These are phyloP conservation scores for Chrysolina oricalcia DNA, from an alignment of 2,888 invertebrate genomes.

Conservation along the genomic window DNA sequence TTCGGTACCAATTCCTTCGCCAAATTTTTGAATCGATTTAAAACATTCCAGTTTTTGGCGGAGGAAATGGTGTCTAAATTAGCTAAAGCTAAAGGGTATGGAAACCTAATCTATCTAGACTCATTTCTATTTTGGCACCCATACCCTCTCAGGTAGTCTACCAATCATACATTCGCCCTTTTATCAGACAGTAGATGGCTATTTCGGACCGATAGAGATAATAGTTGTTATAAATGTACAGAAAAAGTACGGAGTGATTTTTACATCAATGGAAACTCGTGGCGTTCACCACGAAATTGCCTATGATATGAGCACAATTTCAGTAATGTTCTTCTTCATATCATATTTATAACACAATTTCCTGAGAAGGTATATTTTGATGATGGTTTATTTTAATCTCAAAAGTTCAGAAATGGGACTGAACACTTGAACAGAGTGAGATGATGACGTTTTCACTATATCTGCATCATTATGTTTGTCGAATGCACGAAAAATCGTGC, in stretches of 20 bases:
- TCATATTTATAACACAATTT: constrained; percentile 24
- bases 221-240: background rate
- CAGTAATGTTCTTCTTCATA: constrained; percentile 22
- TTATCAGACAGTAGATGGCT: constrained; percentile 39
- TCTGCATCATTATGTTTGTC: no score
- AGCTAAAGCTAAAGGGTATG: no score
- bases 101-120: no score
- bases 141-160: no score
- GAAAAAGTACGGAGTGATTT: constrained; percentile 31
- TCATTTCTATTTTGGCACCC: no score
- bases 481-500: no score
- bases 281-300: constrained; percentile 33
- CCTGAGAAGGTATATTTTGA: constrained; percentile 52
- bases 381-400: background rate
- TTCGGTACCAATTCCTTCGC: no score
- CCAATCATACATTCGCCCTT: constrained; percentile 24
- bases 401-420: background rate
- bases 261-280: constrained; percentile 28
- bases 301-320: constrained; percentile 20
- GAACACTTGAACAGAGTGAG: no score
- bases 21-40: no score
- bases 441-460: no score
- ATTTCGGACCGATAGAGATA: constrained; percentile 31
- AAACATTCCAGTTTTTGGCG: no score
- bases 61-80: no score